Conservation (phyloP, 2,888 invertebrate genomes). For the Kryphioiulus occultus region DNA sequence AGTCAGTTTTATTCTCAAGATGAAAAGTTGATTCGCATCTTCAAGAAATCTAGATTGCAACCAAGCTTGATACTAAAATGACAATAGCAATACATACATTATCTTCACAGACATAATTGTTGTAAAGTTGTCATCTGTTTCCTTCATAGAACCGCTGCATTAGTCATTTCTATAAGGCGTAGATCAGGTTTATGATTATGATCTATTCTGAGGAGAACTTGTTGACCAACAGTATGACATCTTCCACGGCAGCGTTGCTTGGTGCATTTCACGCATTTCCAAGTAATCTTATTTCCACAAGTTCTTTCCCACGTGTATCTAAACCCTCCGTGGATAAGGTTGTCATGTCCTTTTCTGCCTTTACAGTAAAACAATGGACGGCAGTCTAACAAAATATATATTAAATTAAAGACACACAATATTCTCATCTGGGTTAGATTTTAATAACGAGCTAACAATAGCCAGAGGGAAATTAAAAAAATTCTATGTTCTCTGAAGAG, state of each 20-base stretch:
- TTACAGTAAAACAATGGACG: background rate
- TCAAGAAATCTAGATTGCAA: too few species aligned
- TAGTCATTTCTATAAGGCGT: background rate
- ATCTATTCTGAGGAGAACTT: background rate
- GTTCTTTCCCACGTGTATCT: background rate
- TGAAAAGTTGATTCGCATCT: too few species aligned
- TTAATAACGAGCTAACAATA: too few species aligned
- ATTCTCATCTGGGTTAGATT: too few species aligned
- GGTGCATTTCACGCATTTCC: conserved; percentile 38
- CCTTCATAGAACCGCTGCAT: background rate
- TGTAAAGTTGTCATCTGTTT: too few species aligned
- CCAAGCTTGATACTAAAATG: too few species aligned
- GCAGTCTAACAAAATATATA: background rate
- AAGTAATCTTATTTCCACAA: background rate
- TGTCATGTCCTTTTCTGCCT: background rate
- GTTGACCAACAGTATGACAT: conserved; percentile 37
- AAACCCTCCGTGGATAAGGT: conserved; percentile 19
- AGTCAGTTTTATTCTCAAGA: too few species aligned
- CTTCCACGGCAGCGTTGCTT: conserved; percentile 36
- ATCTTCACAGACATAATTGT: too few species aligned
- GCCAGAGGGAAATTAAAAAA: too few species aligned
- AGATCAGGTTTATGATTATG: background rate
- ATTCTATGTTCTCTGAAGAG: too few species aligned
- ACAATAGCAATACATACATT: too few species aligned
- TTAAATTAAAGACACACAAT: background rate